Evolutionary conservation across 2,113 vertebrate species (phyloP), one percentile per base, ranked within the genome.

Genomic region (Malurus alboscapulatus): DNA sequence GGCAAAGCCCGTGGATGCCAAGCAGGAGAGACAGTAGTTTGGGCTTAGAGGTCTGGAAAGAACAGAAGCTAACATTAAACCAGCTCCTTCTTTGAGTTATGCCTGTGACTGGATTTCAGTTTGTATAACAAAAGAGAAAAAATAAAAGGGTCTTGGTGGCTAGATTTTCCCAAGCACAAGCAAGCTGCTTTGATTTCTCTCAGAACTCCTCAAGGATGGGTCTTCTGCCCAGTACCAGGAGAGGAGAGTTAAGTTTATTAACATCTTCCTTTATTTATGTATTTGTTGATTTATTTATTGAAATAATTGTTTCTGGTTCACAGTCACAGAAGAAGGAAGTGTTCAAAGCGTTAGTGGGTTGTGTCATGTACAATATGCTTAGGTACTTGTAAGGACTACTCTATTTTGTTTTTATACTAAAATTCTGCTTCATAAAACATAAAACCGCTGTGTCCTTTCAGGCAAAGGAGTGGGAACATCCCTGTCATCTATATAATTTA

Each of bases 1-100:
- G 29, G 26, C 27, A 42, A 55, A 30, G 25, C 48, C 11, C 0
- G 1, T 29, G 20, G 19, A 24, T 30, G 44, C 29, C 0, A 2
- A 63, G 17, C n/a, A 14, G 44, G 14, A 45, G 14, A 75, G 48
- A 18, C 0, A 1, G 32, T 7, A 5, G 10, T 22, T 81, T 62
- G 36, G 16, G 20, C 11, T 47, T 50, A 67, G 57, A 71, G 22
- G 29, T 69, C 68, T 50, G 38, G 14, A 62, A 82, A 71, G 48
- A 75, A 21, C 17, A 58, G 71, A 81, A 75, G 3, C 4, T 47
- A 26, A 7, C 27, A 63, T 44, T 65, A 84, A 72, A 54, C 29
- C 7, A 50, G 2, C 29, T 71, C 24, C 34, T 65, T 6, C 51
- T 62, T 11, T 38, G 38, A 62, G 27, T 63, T 84, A 32, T 5